Evolutionary conservation across 2,797 vertebrate genomes (phyloP), one percentile per base, ranked within the genome.

Genomic region (Acanthiza pusilla): DNA sequence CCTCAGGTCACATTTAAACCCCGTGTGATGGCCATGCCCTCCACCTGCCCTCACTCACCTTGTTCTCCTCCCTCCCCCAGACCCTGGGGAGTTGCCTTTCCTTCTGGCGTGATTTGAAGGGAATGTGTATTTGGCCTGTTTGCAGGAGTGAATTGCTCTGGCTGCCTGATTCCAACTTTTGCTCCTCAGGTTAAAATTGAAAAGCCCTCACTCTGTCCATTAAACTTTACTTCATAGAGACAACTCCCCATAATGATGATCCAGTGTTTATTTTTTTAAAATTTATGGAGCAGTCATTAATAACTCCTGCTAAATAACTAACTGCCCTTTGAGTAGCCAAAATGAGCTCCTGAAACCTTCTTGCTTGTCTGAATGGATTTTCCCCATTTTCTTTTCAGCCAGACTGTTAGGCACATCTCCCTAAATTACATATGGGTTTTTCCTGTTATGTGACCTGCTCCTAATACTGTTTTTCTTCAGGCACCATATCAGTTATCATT

Each of bases 61-160:
- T 6, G 3, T 7, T 47, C 11, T 43, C 38, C 19, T 63, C 34
- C 38, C 22, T 61, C 19, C 16, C 23, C 13, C 38, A 47, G 16
- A 7, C 5, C 13, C 9, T 25, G 18, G 32, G 3, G 12, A 60
- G 5, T 0, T 40, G 2, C 4, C 3, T 51, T 66, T 22, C 5
- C 7, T 48, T 47, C 13, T 43, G 22, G 34, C 71, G 22, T 5
- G 23, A 22, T 58, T 45, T 27, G 32, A 38, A 65, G 36, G 6
- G 12, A 63, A 36, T 6, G 7, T 1, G 5, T 11, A 8, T 30
- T 34, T 57, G 36, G 26, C 16, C 12, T 57, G 1, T 55, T 78
- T 76, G 9, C 9, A 55, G 48, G 27, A 45, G 8, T 27, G 16
- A 25, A 20, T 65, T 5, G 1, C 22, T 61, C 54, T 78, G 22